These are phyloP conservation scores for Nomada flava DNA, from an alignment of 2,888 invertebrate species.

Conservation along the genomic window DNA sequence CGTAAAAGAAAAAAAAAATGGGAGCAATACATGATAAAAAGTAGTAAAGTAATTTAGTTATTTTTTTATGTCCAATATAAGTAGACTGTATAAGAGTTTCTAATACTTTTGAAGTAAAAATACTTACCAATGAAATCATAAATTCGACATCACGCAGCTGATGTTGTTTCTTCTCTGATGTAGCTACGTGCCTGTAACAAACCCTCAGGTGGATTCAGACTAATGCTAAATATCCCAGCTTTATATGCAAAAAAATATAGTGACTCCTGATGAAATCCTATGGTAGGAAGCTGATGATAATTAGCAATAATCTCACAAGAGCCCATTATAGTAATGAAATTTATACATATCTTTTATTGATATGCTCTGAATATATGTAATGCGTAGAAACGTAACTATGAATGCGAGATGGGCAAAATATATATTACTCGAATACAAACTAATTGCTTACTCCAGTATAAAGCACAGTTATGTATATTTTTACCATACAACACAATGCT, in stretches of 20 bases:
- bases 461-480: background rate
- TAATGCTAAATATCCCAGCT: slow-evolving; percentile 82
- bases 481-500: slow-evolving; percentile 3
- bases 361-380: background rate
- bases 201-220: slow-evolving; percentile 87
- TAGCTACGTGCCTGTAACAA: slow-evolving; percentile 86
- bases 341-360: background rate
- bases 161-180: slow-evolving; percentile 80
- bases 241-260: slow-evolving; percentile 57
- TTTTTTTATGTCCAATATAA: slow-evolving; percentile 35
- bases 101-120: slow-evolving; percentile 56
- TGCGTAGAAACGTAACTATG: no score
- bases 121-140: slow-evolving; percentile 69
- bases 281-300: slow-evolving; percentile 77
- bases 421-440: background rate
- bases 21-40: slow-evolving; percentile 35
- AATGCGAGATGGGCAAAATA: background rate
- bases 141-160: slow-evolving; percentile 81
- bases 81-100: slow-evolving; percentile 39
- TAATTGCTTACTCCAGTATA: background rate
- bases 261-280: slow-evolving; percentile 62
- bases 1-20: slow-evolving; percentile 23
- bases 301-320: slow-evolving; percentile 83
- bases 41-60: slow-evolving; percentile 23
- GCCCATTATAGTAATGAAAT: slow-evolving; percentile 72